These are phyloP conservation scores for Erynnis tages DNA, from an alignment of 2,888 invertebrate genomes.

Conservation along the genomic window DNA sequence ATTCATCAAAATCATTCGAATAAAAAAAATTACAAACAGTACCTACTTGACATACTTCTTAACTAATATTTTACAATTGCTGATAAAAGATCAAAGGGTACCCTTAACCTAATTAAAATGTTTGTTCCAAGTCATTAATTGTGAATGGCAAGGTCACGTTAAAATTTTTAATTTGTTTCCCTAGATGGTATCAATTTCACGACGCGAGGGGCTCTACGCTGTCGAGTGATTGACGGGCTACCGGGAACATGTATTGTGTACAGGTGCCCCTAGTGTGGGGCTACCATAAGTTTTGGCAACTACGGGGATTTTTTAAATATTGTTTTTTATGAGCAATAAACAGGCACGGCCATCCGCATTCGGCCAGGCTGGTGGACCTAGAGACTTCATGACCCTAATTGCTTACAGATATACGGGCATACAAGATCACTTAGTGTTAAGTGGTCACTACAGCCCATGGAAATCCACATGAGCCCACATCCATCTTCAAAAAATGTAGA, in stretches of 20 bases:
- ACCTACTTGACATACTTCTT: no score
- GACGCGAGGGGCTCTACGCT: background rate
- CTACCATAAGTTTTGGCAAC: no score
- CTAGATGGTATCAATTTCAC: conserved; percentile 14
- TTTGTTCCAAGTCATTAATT: background rate
- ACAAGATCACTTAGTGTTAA: background rate
- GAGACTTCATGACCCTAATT: no score
- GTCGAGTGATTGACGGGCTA: conserved; percentile 6
- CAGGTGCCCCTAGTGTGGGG: conserved; percentile 3
- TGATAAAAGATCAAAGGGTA: background rate
- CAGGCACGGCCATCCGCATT: no score
- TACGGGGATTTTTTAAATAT: no score
- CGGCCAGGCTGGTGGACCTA: no score
- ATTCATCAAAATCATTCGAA: no score
- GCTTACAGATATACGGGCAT: no score
- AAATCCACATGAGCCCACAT: background rate
- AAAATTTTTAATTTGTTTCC: conserved; percentile 18
- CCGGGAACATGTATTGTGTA: background rate
- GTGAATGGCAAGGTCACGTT: conserved; percentile 18
- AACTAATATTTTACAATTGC: no score
- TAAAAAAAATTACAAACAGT: no score
- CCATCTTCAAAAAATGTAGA: no score
- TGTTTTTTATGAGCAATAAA: no score
- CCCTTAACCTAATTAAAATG: conserved; percentile 21
- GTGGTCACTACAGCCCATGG: background rate